These are phyloP conservation scores for Australoheros facetus DNA, from an alignment of 2,797 vertebrate genomes.

Conservation along the genomic window DNA sequence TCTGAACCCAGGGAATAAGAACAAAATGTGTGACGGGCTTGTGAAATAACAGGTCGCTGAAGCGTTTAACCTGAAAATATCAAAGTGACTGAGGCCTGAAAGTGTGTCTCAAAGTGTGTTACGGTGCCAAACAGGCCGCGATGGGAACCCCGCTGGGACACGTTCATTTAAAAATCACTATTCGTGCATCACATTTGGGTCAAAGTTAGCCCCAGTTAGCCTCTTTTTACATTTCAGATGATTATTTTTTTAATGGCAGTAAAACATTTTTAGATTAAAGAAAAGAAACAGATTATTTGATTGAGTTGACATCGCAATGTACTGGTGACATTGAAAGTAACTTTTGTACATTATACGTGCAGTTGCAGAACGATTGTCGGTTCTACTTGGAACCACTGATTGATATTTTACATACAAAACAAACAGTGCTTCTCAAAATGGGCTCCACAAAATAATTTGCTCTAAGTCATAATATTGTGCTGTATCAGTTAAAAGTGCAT, in stretches of 20 bases:
- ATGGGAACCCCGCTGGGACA: slow-evolving; percentile 39
- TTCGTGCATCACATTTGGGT: slow-evolving; percentile 46
- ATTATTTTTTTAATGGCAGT: neutral
- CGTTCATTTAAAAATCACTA: slow-evolving; percentile 30
- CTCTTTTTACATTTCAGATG: slow-evolving; percentile 10
- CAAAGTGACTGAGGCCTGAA: slow-evolving; percentile 39
- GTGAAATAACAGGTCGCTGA: neutral
- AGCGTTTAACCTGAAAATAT: slow-evolving; percentile 33
- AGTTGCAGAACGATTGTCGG: neutral
- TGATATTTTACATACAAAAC: neutral
- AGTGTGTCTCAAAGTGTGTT: slow-evolving; percentile 65
- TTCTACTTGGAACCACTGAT: neutral
- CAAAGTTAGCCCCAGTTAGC: slow-evolving; percentile 45
- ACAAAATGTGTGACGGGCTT: neutral
- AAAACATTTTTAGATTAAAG: neutral
- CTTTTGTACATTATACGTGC: neutral
- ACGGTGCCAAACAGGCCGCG: slow-evolving; percentile 38
- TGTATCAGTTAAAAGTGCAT: neutral
- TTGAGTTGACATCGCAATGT: neutral
- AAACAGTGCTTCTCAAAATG: neutral
- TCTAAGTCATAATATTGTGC: too few relatives aligned
- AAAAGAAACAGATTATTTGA: neutral
- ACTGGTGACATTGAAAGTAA: neutral
- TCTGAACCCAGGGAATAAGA: neutral
- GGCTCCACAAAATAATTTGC: too few relatives aligned